A percentile compares a stretch with the other conserved stretches of the same genome.
These are phyloP conservation scores for Heteronetta atricapilla DNA, from an alignment of 2,113 vertebrate species.

Conservation along the genomic window DNA sequence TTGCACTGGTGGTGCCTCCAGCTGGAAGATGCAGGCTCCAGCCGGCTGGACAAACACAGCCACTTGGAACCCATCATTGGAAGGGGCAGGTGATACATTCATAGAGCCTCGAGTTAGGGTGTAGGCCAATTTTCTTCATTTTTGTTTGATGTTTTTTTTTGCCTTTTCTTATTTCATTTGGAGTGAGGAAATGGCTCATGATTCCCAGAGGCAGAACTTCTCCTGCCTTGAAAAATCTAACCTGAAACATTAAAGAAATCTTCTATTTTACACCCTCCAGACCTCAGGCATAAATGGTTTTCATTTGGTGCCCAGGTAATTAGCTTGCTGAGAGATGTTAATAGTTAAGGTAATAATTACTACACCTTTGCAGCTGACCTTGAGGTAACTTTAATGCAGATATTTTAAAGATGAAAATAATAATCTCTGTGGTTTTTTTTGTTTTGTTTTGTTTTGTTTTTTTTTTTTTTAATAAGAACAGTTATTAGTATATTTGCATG, in stretches of 20 bases:
- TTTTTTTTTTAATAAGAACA: background rate
- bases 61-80: fast-evolving
- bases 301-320: background rate
- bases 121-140: background rate
- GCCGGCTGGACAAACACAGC: background rate
- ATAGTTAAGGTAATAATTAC: constrained; percentile 48
- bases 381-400: background rate
- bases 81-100: background rate
- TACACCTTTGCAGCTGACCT: constrained; percentile 18
- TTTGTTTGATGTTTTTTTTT: background rate
- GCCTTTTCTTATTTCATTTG: background rate
- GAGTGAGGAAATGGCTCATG: background rate
- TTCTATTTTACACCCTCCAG: background rate
- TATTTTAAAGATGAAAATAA: constrained; percentile 5
- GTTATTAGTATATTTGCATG: background rate
- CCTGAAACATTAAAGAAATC: constrained; percentile 3
- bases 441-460: background rate
- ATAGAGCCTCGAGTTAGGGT: background rate
- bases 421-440: too few relatives aligned
- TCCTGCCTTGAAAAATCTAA: constrained; percentile 11
- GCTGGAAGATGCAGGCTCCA: background rate
- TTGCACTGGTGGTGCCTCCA: background rate
- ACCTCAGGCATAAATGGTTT: background rate
- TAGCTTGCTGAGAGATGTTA: constrained; percentile 17
- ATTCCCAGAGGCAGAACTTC: constrained; percentile 2